phyloP scores from a whole-genome alignment of 2,888 invertebrate genomes.

The Ormyrus thymus region DNA sequence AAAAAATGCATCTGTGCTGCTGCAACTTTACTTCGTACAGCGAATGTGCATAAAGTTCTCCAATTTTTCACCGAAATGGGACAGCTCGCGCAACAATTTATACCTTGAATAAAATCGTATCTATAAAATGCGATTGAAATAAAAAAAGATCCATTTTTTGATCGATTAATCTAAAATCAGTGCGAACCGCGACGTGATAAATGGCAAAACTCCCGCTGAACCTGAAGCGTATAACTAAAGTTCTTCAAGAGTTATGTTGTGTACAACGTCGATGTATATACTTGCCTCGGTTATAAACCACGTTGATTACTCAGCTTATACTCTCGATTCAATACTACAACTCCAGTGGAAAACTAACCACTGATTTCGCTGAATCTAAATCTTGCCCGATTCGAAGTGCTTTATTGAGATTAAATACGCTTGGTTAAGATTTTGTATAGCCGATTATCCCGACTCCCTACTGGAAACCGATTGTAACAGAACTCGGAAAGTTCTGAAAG shows the following conservation, averaged over 20 bases:
- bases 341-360: neutral
- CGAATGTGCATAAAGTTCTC: neutral
- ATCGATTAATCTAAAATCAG: slow-evolving; percentile 36
- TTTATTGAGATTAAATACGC: too few species aligned
- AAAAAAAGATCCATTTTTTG: slow-evolving; percentile 14
- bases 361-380: slow-evolving; percentile 1
- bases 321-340: slow-evolving; percentile 20
- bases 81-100: neutral
- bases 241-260: slow-evolving; percentile 36
- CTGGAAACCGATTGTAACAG: too few species aligned
- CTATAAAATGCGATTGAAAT: slow-evolving; percentile 6
- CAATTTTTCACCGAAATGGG: neutral
- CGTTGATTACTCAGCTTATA: slow-evolving; percentile 36
- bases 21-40: too few species aligned
- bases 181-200: slow-evolving; percentile 22
- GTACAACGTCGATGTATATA: slow-evolving; percentile 20
- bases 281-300: slow-evolving; percentile 29
- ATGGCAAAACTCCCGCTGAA: slow-evolving; percentile 16
- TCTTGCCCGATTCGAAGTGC: neutral
- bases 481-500: too few species aligned
- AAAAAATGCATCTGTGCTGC: too few species aligned
- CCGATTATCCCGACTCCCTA: too few species aligned
- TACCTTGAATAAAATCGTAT: neutral
- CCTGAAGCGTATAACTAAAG: slow-evolving; percentile 27
- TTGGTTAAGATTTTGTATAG: too few species aligned